Evolutionary conservation across 1,140 invertebrate species (phyloP).

Genomic region (Drosophila arawakana): DNA sequence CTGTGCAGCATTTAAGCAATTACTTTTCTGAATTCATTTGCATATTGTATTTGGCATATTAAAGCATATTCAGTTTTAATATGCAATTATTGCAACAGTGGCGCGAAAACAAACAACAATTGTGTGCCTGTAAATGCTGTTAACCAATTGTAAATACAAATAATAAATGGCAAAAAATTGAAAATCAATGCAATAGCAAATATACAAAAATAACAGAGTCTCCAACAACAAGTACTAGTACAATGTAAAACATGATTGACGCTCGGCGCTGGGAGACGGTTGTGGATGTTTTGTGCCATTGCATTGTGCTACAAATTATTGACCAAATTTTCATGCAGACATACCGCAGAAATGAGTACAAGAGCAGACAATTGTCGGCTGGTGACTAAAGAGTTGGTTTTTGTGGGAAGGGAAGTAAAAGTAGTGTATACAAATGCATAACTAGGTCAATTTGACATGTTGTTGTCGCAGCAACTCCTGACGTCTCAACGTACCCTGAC

Average conservation of each 20-base stretch:
- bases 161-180: constrained; percentile 52
- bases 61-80: constrained; percentile 34
- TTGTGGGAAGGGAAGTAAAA: neutral
- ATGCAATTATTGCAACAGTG: constrained; percentile 45
- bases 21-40: neutral
- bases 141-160: constrained; percentile 66
- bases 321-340: constrained; percentile 79
- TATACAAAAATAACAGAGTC: constrained; percentile 42
- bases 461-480: constrained; percentile 73
- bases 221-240: neutral
- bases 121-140: constrained; percentile 26
- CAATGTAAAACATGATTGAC: constrained; percentile 57
- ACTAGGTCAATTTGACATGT: constrained; percentile 81
- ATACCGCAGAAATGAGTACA: constrained; percentile 73
- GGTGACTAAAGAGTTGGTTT: neutral
- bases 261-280: neutral
- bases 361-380: constrained; percentile 69
- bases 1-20: constrained; percentile 1
- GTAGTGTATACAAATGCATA: constrained; percentile 47
- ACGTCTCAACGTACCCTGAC: constrained; percentile 39
- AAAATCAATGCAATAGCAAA: constrained; percentile 78
- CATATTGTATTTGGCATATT: constrained; percentile 12
- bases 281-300: neutral
- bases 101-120: constrained; percentile 33
- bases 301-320: constrained; percentile 68